Evolutionary conservation across 2,113 vertebrate species (phyloP).

Genomic region (Dipodomys stephensi): DNA sequence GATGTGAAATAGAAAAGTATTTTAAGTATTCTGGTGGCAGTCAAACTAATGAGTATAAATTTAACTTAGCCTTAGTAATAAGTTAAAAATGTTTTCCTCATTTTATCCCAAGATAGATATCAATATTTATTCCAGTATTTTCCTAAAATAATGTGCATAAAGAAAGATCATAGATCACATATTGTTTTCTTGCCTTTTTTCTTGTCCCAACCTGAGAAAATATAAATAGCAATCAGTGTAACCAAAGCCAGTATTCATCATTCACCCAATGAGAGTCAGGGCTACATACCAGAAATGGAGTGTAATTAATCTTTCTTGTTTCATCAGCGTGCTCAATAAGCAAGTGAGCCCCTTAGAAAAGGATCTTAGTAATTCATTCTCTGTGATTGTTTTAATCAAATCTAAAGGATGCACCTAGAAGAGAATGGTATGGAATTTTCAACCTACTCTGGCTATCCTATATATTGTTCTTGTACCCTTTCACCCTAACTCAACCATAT

Average conservation of each 20-base stretch:
- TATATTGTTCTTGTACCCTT: not conserved
- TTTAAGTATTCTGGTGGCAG: not conserved
- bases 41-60: not conserved
- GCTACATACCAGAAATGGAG: not conserved
- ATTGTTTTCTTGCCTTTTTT: not conserved
- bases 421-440: constrained; percentile 36
- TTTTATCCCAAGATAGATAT: not conserved
- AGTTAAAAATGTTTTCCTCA: not conserved
- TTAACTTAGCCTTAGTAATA: not conserved
- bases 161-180: not conserved
- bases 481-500: not conserved
- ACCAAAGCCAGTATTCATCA: constrained; percentile 17
- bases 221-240: not conserved
- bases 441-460: not conserved
- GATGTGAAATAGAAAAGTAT: not conserved
- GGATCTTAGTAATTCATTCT: constrained; percentile 62
- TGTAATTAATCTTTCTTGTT: constrained; percentile 53
- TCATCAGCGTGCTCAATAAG: constrained; percentile 50
- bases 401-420: constrained; percentile 41
- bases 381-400: constrained; percentile 74
- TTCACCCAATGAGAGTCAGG: not conserved
- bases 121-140: not conserved
- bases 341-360: constrained; percentile 41
- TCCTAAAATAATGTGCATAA: not conserved
- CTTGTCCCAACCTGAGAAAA: not conserved